A percentile compares a stretch with the other conserved stretches of the same genome.
These are phyloP conservation scores for Drosophila nasuta DNA, from an alignment of 1,140 invertebrate species.

Conservation along the genomic window DNA sequence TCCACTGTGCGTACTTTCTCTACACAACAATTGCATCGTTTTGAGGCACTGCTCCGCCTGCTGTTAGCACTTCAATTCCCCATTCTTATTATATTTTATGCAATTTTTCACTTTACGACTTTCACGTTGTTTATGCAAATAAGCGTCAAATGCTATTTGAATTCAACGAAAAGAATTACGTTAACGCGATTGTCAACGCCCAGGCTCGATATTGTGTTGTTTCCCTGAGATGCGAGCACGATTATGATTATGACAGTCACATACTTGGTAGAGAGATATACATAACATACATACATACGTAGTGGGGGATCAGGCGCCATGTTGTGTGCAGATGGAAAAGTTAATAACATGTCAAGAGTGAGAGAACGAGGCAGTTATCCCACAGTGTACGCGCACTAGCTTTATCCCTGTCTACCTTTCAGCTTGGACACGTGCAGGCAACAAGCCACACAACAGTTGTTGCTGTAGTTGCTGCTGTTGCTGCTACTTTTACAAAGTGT, in stretches of 20 bases:
- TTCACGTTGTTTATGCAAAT: constrained; percentile 82
- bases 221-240: constrained; percentile 44
- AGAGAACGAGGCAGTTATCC: constrained; percentile 1
- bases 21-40: constrained; percentile 31
- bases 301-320: constrained; percentile 42
- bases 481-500: constrained; percentile 74
- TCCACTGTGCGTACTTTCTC: constrained; percentile 12
- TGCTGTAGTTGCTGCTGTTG: constrained; percentile 46
- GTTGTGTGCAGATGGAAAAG: constrained; percentile 62
- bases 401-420: neutral
- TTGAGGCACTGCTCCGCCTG: constrained; percentile 24
- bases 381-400: constrained; percentile 3
- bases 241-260: constrained; percentile 72
- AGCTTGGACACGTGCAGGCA: constrained; percentile 57
- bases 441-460: constrained; percentile 75
- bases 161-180: constrained; percentile 75
- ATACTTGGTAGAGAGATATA: neutral
- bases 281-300: neutral
- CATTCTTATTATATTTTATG: constrained; percentile 60
- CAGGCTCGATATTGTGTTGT: constrained; percentile 34
- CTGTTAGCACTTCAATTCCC: constrained; percentile 52
- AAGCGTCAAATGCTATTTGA: constrained; percentile 77
- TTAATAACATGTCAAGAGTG: constrained; percentile 47
- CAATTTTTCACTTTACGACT: constrained; percentile 82
- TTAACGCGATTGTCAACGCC: constrained; percentile 79